Evolutionary conservation across 2,888 invertebrate genomes (phyloP), one percentile per base, ranked within the genome.

Genomic region (Junonia oenone): DNA sequence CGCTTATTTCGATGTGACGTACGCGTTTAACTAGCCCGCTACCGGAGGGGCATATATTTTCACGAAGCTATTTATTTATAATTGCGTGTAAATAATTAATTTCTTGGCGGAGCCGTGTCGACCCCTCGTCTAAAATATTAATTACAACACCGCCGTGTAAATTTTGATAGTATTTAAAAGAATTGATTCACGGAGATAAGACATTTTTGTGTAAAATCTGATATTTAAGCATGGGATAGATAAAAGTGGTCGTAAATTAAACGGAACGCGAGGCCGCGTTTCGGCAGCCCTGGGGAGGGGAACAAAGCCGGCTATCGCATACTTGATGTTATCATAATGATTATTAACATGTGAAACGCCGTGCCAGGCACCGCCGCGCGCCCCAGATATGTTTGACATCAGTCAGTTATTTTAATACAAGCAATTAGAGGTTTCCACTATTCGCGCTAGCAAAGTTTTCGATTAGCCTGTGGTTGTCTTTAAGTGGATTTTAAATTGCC

Each of bases 271-370:
- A 29, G 26, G 45, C 27, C 15, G 31, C 13, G 15, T 15, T 46
- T 46, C 48, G 66, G 66, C 69, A 69, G 65, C 69, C 67, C 70
- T 70, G 64, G 69, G 68, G 70, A 66, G 75, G 73, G 78, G 75
- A 69, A 72, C 75, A 75, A 68, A 74, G 69, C 68, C 69, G 78
- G 81, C 85, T 83, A 85, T 85, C 86, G 88, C 83, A 85, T 81
- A 87, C 87, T 89, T 86, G 89, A 89, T 89, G 81, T 78, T 88
- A 90, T 89, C 88, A 88, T 85, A 87, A 89, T 86, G 88, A 89
- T 89, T 88, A 90, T 89, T 88, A 88, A 90, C 88, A 88, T 88
- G 90, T 88, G 85, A 83, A 79, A 76, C 77, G 63, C 76, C 69
- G 85, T 88, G 70, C 90, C 86, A 83, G 85, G 82, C 80, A 73